Base-by-base conservation (phyloP, 2,113 vertebrate species). In the Rousettus leschenaultii region DNA sequence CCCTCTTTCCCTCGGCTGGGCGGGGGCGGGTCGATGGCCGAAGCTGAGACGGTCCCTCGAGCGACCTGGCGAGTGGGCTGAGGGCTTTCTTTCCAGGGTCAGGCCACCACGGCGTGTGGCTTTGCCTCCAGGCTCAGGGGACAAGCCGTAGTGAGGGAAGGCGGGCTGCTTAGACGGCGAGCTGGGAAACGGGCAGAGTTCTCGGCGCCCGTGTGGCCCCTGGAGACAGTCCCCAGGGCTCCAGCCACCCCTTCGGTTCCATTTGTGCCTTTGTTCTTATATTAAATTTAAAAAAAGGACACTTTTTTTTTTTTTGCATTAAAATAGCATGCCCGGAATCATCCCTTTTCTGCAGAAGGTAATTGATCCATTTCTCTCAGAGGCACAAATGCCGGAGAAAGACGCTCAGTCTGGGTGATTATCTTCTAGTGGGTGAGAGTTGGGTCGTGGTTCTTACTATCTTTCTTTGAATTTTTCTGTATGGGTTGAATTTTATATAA, bases 191-290 rank as follows among this genome's bases (percentile, higher is more conserved):
- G 13, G 48, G 48, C 48, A 57, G 55, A 59, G 7, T 24, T 26
- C 24, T 10, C 57, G 9, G 57, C 57, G 24, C 57, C 9, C 22
- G 21, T 21, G 55, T 1, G 18, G 38, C 33, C 22, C 8, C 59
- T 5, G 16, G 51, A 13, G 38, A 9, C 15, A 0, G 9, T 2
- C 4, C 35, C 73, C 9, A 10, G 12, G 0, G 14, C 11, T 4
- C 8, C 16, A 3, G 43, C 18, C 4, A 5, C 4, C 22, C 48
- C 24, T 24, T 12, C 40, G 0, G 9, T 9, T 48, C 15, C 38
- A 0, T 7, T 16, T n/a, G 13, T n/a, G 9, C 26, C 26, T 22
- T 5, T 74, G 68, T 90, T 55, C 68, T 9, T 28, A n/a, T 18
- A 18, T 43, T 48, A 63, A 30, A 16, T 77, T 30, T 22, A 38